Conservation (phyloP, 2,888 invertebrate species). For the Ctena decussata region DNA sequence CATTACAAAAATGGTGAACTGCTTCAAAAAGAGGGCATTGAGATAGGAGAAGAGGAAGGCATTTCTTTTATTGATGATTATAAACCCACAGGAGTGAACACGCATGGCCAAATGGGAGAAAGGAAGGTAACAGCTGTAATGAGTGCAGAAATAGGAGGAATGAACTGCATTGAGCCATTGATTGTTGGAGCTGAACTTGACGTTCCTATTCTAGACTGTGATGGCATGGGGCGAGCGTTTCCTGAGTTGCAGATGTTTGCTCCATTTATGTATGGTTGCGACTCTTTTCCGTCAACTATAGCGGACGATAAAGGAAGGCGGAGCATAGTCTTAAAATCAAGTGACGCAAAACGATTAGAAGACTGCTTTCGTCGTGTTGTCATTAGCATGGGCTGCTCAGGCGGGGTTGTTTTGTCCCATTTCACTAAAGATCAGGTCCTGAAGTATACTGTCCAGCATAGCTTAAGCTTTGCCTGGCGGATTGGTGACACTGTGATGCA, state of each 20-base stretch:
- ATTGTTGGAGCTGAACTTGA: conserved; percentile 75
- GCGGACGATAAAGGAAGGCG: conserved; percentile 76
- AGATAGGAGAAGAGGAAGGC: conserved; percentile 62
- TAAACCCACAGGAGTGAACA: background rate
- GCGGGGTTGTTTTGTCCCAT: conserved; percentile 67
- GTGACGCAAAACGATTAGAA: conserved; percentile 76
- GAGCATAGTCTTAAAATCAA: conserved; percentile 73
- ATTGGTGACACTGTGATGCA: conserved; percentile 79
- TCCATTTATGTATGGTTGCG: conserved; percentile 77
- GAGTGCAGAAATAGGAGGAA: conserved; percentile 83
- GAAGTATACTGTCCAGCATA: conserved; percentile 67
- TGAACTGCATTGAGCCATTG: conserved; percentile 82
- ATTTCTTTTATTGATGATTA: conserved; percentile 74
- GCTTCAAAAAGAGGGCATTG: conserved; percentile 50
- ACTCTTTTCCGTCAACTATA: conserved; percentile 75
- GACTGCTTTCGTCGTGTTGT: conserved; percentile 78
- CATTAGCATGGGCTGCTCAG: conserved; percentile 80
- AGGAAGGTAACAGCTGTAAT: conserved; percentile 72
- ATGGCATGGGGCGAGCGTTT: conserved; percentile 85
- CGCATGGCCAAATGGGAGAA: conserved; percentile 4
- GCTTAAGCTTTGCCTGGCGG: conserved; percentile 80
- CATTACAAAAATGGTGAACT: conserved; percentile 67
- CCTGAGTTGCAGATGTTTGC: conserved; percentile 82
- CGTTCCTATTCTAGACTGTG: conserved; percentile 81
- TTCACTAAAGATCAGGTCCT: conserved; percentile 67